These are phyloP conservation scores for Percopsis transmontana DNA, from an alignment of 2,113 vertebrate genomes.

Conservation along the genomic window DNA sequence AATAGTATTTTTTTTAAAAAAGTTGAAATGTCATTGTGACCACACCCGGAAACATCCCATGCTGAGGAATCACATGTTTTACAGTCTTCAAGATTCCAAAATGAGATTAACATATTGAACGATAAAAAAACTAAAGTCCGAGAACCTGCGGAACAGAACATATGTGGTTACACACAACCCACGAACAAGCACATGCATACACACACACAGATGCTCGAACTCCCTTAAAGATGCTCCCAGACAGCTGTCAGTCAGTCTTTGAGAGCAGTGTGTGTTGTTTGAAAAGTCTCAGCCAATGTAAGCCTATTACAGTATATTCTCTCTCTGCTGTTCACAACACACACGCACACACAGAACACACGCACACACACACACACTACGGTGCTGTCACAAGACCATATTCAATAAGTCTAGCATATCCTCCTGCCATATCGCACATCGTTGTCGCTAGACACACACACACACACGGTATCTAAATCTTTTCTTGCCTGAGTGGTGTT, in stretches of 20 bases:
- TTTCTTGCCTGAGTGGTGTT: constrained; percentile 53
- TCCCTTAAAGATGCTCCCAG: constrained; percentile 23
- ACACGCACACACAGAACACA: constrained; percentile 46
- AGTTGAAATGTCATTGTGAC: no score
- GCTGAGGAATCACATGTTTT: no score
- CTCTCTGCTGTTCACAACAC: constrained; percentile 58
- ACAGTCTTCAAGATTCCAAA: no score
- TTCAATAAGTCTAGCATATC: constrained; percentile 76
- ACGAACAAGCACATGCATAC: not conserved
- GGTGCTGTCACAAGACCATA: constrained; percentile 66
- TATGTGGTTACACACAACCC: not conserved
- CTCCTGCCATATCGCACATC: constrained; percentile 63
- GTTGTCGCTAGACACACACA: constrained; percentile 62
- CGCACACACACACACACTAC: constrained; percentile 31
- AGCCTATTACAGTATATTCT: constrained; percentile 70
- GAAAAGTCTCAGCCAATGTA: constrained; percentile 66
- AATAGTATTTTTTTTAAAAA: no score
- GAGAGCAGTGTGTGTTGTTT: constrained; percentile 41
- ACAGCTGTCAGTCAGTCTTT: constrained; percentile 65
- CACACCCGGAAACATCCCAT: no score
- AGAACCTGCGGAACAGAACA: not conserved
- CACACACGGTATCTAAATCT: constrained; percentile 67
- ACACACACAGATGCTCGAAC: constrained; percentile 12
- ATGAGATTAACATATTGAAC: no score
- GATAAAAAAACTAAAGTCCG: no score